Evolutionary conservation across 2,888 invertebrate genomes (phyloP), one percentile per base, ranked within the genome.

Genomic region (Dicyrtoma fusca): DNA sequence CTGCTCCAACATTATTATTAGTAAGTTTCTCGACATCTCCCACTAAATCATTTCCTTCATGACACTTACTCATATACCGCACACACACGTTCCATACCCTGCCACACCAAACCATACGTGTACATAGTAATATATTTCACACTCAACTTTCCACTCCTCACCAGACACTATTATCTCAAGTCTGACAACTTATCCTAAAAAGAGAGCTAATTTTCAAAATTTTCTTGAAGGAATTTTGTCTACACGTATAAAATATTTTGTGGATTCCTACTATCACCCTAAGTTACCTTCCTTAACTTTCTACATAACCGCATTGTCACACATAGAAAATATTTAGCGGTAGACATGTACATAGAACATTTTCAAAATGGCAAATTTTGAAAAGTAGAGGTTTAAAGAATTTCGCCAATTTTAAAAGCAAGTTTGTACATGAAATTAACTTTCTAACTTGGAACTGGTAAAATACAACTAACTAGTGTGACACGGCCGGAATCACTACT

Each of bases 1-100:
- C 19, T 34, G 4, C 44, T 44, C 42, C 11, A 42, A n/a, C 42
- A 61, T 61, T 34, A 61, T 61, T 61, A 61, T 61, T 61, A 42
- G 61, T 61, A 61, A 61, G 61, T 61, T 61, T 61, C 61, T 61
- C 44, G 61, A 61, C 61, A 21, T 61, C 61, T 44, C 42, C 34
- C 61, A 42, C 44, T 61, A 61, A 61, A 61, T 61, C 61, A 61
- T 61, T 26, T 11, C 25, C 14, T 3, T 6, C 26, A 61, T n/a
- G 59, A 26, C 34, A 34, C 34, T 34, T 8, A 8, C 34, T 34
- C 34, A 34, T 34, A 59, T 10, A 14, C 21, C 13, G 34, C 26
- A 59, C n/a, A 17, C 23, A 6, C 8, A 49, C 14, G 10, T 10
- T 53, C 17, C 34, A 59, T n/a, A n/a, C n/a, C n/a, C n/a, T n/a